Percentiles rank a stretch among this genome's conserved stretches.
Conservation (phyloP, 1,140 invertebrate species). For the Procambarus virginalis region DNA sequence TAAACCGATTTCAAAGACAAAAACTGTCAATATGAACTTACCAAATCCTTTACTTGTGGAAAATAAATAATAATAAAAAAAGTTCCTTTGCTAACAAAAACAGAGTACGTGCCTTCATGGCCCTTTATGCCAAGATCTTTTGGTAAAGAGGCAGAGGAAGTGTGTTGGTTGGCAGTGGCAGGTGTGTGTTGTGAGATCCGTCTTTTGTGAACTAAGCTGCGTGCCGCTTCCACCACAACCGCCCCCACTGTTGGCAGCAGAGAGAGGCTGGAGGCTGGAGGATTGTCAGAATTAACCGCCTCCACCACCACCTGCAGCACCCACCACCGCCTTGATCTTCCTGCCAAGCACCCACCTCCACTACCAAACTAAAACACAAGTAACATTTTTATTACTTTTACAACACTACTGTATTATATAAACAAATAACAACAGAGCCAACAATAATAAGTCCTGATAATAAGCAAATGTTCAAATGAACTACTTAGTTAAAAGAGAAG, state of each 20-base stretch:
- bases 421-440: too few relatives aligned
- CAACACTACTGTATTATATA: background rate
- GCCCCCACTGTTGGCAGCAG: constrained; percentile 33
- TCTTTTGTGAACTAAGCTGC: background rate
- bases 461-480: too few relatives aligned
- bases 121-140: constrained; percentile 53
- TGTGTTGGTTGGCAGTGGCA: constrained; percentile 22
- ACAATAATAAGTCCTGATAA: too few relatives aligned
- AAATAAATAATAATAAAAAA: too few relatives aligned
- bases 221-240: constrained; percentile 25
- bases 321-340: constrained; percentile 51
- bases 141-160: background rate
- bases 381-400: too few relatives aligned
- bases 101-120: constrained; percentile 40
- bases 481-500: too few relatives aligned
- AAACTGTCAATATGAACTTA: too few relatives aligned
- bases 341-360: constrained; percentile 29
- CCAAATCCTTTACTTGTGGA: too few relatives aligned
- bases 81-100: too few relatives aligned
- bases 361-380: constrained; percentile 15
- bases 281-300: constrained; percentile 35
- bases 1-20: too few relatives aligned
- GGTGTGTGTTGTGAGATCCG: constrained; percentile 9
- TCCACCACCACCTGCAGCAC: constrained; percentile 47
- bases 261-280: constrained; percentile 22